These are phyloP conservation scores for Diplogasteroides magnus DNA, from an alignment of 1,140 invertebrate genomes.

Conservation along the genomic window DNA sequence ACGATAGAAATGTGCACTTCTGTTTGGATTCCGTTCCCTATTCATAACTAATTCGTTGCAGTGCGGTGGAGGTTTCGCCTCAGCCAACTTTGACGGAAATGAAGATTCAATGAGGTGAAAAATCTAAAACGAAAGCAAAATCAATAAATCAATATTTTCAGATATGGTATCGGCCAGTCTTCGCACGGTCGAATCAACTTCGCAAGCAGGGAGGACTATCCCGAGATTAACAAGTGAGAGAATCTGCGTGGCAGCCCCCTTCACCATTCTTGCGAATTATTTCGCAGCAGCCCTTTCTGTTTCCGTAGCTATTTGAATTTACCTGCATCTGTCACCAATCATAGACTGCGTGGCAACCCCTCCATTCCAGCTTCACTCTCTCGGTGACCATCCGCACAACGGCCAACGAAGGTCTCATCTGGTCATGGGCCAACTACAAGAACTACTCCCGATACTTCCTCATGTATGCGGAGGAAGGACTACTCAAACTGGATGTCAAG, in stretches of 20 bases:
- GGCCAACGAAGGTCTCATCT: conserved; percentile 41
- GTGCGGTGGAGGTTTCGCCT: conserved; percentile 13
- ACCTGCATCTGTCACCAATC: neutral
- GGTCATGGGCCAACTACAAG: conserved; percentile 53
- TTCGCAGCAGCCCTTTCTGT: neutral
- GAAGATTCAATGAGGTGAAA: too few relatives aligned
- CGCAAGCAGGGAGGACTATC: conserved; percentile 30
- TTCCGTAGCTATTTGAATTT: neutral
- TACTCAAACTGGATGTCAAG: conserved; percentile 31
- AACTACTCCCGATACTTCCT: conserved; percentile 52
- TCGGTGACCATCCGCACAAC: conserved; percentile 35
- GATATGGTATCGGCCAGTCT: conserved; percentile 28
- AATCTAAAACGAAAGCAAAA: too few relatives aligned
- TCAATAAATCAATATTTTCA: neutral
- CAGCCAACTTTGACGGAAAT: neutral
- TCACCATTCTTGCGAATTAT: neutral
- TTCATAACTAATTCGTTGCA: too few relatives aligned
- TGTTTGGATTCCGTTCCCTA: too few relatives aligned
- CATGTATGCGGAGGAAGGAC: conserved; percentile 42
- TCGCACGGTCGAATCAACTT: conserved; percentile 49
- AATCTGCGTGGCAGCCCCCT: neutral
- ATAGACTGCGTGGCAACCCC: too few relatives aligned
- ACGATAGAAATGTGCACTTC: too few relatives aligned
- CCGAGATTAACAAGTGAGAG: neutral
- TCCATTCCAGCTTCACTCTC: conserved; percentile 41